phyloP scores from a whole-genome alignment of 2,113 vertebrate species.

The Brevimyrus niger region DNA sequence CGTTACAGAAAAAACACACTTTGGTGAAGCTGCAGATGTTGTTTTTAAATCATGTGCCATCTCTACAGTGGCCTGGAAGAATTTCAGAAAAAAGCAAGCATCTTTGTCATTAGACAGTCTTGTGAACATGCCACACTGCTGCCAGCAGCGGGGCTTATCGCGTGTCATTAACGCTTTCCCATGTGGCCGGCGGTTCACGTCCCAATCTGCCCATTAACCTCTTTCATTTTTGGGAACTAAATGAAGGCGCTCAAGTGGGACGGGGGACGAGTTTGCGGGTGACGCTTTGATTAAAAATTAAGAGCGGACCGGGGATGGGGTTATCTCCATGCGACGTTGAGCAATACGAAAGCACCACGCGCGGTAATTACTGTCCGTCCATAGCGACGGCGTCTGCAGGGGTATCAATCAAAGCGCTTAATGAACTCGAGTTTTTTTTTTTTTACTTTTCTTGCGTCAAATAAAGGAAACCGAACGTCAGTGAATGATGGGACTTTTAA shows the following conservation, averaged over 20 bases:
- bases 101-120: not conserved
- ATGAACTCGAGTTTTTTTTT: conserved; percentile 22
- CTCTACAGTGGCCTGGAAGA: not conserved
- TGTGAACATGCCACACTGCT: not conserved
- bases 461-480: conserved; percentile 12
- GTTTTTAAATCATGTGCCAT: not conserved
- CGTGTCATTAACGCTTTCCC: not conserved
- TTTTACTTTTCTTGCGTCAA: not conserved
- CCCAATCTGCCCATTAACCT: conserved; percentile 16
- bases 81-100: not conserved
- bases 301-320: not conserved
- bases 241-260: conserved; percentile 11
- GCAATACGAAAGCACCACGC: not conserved
- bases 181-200: not conserved
- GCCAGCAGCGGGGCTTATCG: not conserved
- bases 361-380: not conserved
- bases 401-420: conserved; percentile 34
- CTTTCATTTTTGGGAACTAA: conserved; percentile 2
- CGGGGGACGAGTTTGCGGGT: not conserved
- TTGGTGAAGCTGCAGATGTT: not conserved
- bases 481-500: conserved; percentile 22
- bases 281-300: conserved; percentile 20
- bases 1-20: not conserved
- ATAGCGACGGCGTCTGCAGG: not conserved
- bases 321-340: not conserved